Base-by-base conservation (phyloP, 2,113 vertebrate genomes). In the Murina feae region DNA sequence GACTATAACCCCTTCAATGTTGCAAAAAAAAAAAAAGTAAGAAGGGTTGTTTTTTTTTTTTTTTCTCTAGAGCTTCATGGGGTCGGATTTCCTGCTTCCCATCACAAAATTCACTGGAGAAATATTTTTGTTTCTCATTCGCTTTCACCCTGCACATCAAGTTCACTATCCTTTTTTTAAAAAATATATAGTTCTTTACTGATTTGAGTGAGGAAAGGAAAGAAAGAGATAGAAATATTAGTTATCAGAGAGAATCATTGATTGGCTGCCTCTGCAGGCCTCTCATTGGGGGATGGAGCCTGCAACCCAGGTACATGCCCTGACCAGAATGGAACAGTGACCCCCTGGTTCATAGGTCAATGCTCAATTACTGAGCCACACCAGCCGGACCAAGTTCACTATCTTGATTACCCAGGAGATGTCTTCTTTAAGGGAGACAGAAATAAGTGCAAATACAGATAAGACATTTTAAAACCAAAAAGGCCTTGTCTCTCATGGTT, bases 41-140 rank as follows among this genome's bases (percentile, higher is more conserved):
- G n/a, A 47, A 95, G 44, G 55, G 35, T 18, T n/a, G n/a, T n/a
- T n/a, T n/a, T n/a, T n/a, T n/a, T n/a, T n/a, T n/a, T n/a, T n/a
- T n/a, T 71, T 88, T 88, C 49, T 66, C 68, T 47, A 53, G 65
- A 80, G 20, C 7, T 51, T 42, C 7, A 32, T 7, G 69, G 72
- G 53, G 51, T 95, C 49, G 6, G 12, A 90, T 90, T 63, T 90
- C 81, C 85, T 71, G 68, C 21, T 28, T 91, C 82, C 32, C 51
- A 76, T 55, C 58, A 82, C 58, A n/a, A 66, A 85, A 51, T 10
- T 86, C 63, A 58, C 35, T 4, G 12, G 44, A 68, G n/a, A 97
- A 83, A 96, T 86, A 85, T 18, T 90, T 91, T 39, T 47, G 13
- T 68, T 82, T 90, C 83, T 92, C 49, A 25, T 42, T 71, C 9